These are phyloP conservation scores for Dichetophora obliterata DNA, from an alignment of 2,888 invertebrate genomes.

Conservation along the genomic window DNA sequence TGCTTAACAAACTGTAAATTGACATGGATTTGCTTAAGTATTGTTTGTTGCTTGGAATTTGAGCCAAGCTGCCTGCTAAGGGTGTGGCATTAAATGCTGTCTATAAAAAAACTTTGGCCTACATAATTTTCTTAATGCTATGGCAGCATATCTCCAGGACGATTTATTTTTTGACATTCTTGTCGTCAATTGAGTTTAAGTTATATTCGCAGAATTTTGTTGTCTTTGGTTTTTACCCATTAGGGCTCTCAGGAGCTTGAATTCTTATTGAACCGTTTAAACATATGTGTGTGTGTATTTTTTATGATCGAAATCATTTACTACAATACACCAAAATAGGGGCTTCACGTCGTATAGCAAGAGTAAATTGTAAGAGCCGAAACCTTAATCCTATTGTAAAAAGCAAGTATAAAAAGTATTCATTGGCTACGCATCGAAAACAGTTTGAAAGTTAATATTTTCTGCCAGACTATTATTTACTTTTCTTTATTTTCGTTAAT, in stretches of 20 bases:
- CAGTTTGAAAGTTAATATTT: too few species aligned
- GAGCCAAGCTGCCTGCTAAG: neutral
- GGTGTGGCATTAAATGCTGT: neutral
- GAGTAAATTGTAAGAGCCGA: too few species aligned
- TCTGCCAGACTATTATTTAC: too few species aligned
- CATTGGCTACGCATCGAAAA: too few species aligned
- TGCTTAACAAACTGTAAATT: neutral
- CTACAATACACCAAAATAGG: too few species aligned
- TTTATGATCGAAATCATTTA: too few species aligned
- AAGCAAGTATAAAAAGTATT: too few species aligned
- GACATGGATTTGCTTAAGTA: neutral
- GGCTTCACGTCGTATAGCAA: too few species aligned
- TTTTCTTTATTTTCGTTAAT: too few species aligned
- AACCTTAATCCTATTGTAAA: too few species aligned
- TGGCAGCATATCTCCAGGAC: conserved; percentile 13
- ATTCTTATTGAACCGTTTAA: conserved; percentile 62
- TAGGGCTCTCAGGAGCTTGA: conserved; percentile 54
- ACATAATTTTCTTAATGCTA: neutral
- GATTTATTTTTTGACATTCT: neutral
- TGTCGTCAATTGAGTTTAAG: neutral
- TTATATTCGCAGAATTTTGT: neutral
- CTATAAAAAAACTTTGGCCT: conserved; percentile 13
- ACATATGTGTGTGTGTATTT: conserved; percentile 50
- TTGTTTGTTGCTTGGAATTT: neutral
- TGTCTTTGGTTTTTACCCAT: neutral